Conservation (phyloP, 2,797 vertebrate genomes). For the Myiothlypis coronata region DNA sequence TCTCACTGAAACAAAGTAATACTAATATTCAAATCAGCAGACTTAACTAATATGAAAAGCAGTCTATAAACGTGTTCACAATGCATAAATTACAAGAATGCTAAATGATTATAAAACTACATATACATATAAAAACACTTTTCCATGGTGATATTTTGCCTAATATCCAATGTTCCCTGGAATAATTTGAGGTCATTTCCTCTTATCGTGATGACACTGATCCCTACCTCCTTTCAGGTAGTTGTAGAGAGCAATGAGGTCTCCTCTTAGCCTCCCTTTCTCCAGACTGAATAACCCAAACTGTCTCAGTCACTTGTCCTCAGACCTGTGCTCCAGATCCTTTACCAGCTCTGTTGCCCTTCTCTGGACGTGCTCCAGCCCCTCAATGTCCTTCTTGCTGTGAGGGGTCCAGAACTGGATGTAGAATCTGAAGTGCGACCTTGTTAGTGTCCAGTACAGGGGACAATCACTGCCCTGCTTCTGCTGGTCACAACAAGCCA, state of each 20-base stretch:
- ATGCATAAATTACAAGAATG: not conserved
- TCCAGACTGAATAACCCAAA: not conserved
- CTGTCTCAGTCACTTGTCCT: not conserved
- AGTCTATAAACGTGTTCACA: not conserved
- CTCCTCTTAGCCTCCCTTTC: not conserved
- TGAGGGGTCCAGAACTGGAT: not conserved
- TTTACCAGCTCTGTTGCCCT: accelerated
- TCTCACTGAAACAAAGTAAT: not conserved
- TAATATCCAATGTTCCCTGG: not conserved
- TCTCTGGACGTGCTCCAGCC: accelerated
- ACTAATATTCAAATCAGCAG: not conserved
- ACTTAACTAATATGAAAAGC: not conserved
- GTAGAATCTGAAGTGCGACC: accelerated
- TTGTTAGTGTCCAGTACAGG: accelerated
- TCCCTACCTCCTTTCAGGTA: not conserved
- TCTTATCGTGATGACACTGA: not conserved
- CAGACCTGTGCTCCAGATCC: not conserved
- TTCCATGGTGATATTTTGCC: not conserved
- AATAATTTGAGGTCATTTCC: not conserved
- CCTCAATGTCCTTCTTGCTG: not conserved
- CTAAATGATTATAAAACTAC: not conserved
- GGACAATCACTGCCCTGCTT: not conserved
- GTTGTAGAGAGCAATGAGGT: not conserved
- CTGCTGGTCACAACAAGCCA: not conserved
- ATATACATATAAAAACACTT: not conserved